phyloP scores from a whole-genome alignment of 2,797 vertebrate genomes.

The Thunnus albacares region DNA sequence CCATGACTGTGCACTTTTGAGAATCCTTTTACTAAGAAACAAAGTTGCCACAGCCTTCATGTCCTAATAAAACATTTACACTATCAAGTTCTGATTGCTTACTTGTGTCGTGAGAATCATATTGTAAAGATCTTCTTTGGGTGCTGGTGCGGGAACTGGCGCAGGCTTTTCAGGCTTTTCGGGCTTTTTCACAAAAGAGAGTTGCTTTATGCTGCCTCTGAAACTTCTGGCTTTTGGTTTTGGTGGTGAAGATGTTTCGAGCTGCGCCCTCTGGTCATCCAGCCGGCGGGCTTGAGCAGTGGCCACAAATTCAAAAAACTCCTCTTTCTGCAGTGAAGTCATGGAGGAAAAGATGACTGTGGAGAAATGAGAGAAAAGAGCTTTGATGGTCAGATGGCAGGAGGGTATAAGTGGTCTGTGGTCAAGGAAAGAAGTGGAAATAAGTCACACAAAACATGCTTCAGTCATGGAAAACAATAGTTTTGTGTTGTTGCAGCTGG shows the following conservation, averaged over 20 bases:
- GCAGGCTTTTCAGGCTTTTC: constrained; percentile 57
- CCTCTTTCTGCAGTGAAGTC: constrained; percentile 91
- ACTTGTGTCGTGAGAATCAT: constrained; percentile 92
- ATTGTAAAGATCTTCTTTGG: constrained; percentile 90
- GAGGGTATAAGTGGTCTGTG: constrained; percentile 12
- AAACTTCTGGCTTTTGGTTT: constrained; percentile 80
- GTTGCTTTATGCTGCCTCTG: constrained; percentile 82
- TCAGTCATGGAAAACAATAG: not conserved
- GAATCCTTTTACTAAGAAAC: not conserved
- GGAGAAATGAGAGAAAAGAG: constrained; percentile 21
- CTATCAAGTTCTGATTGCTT: constrained; percentile 20
- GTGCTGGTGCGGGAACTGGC: constrained; percentile 56
- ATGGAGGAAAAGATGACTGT: constrained; percentile 89
- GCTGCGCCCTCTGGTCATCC: constrained; percentile 89
- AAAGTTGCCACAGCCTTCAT: rapidly evolving
- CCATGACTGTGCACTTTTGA: not conserved
- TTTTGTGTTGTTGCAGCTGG: constrained; percentile 29
- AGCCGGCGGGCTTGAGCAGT: constrained; percentile 89
- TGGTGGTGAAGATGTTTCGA: constrained; percentile 56
- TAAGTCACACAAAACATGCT: not conserved
- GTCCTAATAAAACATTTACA: not conserved
- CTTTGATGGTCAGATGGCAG: constrained; percentile 4
- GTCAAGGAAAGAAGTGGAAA: constrained; percentile 3
- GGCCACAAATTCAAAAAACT: constrained; percentile 90
- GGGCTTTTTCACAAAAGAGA: constrained; percentile 66